These are phyloP conservation scores for Petrocephalus zakoni DNA, from an alignment of 2,113 vertebrate genomes.

Conservation along the genomic window DNA sequence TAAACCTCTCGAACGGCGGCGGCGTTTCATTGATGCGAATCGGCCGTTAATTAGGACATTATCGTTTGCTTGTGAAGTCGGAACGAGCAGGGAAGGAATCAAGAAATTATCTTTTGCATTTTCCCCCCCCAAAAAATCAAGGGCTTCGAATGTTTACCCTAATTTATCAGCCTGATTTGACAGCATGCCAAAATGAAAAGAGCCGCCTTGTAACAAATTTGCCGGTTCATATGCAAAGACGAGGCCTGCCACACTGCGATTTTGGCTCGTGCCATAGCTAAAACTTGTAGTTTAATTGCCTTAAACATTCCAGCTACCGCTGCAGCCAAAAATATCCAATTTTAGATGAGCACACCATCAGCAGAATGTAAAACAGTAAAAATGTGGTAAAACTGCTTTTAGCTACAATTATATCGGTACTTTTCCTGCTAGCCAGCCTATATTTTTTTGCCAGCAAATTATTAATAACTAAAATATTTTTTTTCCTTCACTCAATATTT, in stretches of 20 bases:
- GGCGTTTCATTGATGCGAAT: constrained; percentile 4
- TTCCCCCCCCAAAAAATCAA: background rate
- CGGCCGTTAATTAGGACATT: constrained; percentile 21
- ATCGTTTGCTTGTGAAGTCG: background rate
- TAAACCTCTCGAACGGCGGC: constrained; percentile 20
- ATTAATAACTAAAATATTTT: background rate
- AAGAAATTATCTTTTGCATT: background rate
- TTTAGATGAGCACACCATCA: background rate
- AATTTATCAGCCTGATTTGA: background rate
- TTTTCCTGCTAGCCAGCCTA: background rate
- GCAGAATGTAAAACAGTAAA: background rate
- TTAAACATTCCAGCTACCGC: background rate
- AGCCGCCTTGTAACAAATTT: background rate
- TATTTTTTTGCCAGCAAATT: background rate
- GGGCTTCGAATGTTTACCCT: background rate
- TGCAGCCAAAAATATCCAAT: background rate
- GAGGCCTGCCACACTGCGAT: background rate
- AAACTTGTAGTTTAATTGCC: background rate
- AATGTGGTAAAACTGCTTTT: background rate
- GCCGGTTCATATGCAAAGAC: background rate
- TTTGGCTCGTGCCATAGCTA: background rate
- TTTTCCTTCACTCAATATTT: background rate
- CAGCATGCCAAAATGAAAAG: background rate
- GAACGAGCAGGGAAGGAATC: background rate
- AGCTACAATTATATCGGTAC: background rate